Evolutionary conservation across 2,113 vertebrate species (phyloP).

Genomic region (Corvus moneduloides): DNA sequence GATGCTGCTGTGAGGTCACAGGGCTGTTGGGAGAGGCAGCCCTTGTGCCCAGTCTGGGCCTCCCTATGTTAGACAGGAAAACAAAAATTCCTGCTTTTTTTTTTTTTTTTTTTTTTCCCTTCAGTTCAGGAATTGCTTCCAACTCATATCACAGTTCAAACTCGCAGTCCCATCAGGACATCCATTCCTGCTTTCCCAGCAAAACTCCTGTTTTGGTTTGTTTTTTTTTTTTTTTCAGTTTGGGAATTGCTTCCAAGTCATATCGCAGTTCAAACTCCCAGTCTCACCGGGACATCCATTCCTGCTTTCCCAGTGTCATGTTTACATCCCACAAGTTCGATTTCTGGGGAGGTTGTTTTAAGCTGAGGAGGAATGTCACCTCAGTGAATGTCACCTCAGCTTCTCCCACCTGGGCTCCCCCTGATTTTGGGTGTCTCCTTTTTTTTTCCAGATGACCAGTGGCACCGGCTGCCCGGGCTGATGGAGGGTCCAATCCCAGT

Average conservation of each 20-base stretch:
- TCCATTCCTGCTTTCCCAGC: neutral
- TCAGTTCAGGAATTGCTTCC: neutral
- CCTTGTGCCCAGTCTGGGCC: neutral
- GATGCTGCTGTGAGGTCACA: neutral
- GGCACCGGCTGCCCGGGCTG: neutral
- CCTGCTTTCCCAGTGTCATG: neutral
- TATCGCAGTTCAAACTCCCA: accelerated
- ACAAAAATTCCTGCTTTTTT: neutral
- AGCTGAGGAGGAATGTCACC: neutral
- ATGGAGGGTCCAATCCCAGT: neutral
- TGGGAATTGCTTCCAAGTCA: neutral
- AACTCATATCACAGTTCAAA: neutral
- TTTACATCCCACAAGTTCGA: accelerated
- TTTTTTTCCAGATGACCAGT: conserved; percentile 9
- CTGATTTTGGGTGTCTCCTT: neutral
- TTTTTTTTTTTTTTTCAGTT: neutral
- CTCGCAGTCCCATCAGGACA: accelerated
- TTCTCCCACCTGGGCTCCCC: neutral
- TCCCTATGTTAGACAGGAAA: neutral
- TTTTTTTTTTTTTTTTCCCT: too few species aligned
- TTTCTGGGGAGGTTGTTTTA: neutral
- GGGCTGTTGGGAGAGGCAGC: neutral
- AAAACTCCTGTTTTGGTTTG: too few species aligned
- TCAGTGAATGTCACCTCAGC: neutral
- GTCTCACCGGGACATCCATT: accelerated